A percentile compares a stretch with the other conserved stretches of the same genome.
Conservation (phyloP, 2,113 vertebrate species). For the Plestiodon gilberti region DNA sequence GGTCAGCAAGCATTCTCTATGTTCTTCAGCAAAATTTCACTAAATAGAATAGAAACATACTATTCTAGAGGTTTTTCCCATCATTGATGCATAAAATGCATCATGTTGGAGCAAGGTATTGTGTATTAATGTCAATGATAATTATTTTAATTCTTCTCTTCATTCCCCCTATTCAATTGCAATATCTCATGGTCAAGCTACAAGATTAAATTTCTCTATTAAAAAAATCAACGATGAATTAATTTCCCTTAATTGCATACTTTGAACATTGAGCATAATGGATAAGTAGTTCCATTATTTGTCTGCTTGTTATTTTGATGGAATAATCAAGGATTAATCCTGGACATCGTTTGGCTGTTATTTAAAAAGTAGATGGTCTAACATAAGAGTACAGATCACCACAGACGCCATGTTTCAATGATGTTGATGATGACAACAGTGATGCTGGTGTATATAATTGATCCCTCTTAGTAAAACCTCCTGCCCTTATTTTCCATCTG, state of each 20-base stretch:
- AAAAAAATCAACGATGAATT: neutral
- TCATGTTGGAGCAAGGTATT: slow-evolving; percentile 5
- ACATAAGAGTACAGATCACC: rapidly evolving
- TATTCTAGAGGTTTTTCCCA: neutral
- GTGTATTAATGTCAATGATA: neutral
- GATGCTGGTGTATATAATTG: neutral
- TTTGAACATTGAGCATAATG: neutral
- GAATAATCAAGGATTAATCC: slow-evolving; percentile 12
- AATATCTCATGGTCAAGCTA: slow-evolving; percentile 17
- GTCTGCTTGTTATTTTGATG: neutral
- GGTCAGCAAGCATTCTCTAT: neutral
- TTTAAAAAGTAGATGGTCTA: neutral
- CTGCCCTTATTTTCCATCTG: neutral
- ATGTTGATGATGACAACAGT: neutral
- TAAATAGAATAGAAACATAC: slow-evolving; percentile 1
- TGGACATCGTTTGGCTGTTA: neutral
- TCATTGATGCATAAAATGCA: neutral
- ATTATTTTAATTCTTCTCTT: neutral
- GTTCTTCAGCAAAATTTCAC: slow-evolving; percentile 1
- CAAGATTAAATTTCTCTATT: neutral
- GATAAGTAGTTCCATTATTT: neutral
- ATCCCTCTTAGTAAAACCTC: neutral
- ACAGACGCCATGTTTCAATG: neutral
- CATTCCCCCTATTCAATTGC: slow-evolving; percentile 2
- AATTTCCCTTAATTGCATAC: slow-evolving; percentile 27